These are phyloP conservation scores for Asbolus verrucosus DNA, from an alignment of 1,140 invertebrate genomes.

Conservation along the genomic window DNA sequence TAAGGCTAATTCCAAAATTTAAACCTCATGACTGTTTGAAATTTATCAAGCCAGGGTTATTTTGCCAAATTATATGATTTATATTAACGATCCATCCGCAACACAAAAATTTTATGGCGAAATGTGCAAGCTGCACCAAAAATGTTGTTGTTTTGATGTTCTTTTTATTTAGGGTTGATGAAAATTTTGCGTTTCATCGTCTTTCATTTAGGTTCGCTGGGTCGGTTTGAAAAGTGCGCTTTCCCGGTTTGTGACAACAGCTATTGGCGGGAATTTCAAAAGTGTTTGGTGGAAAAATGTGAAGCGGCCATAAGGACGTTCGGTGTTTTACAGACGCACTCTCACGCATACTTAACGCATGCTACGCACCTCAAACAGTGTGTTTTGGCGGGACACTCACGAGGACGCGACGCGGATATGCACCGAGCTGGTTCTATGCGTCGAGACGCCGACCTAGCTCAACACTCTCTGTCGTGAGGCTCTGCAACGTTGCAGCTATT, in stretches of 20 bases:
- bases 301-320: not conserved
- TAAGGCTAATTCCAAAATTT: too few relatives aligned
- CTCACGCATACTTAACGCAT: slow-evolving; percentile 18
- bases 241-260: not conserved
- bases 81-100: too few relatives aligned
- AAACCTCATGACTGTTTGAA: too few relatives aligned
- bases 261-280: slow-evolving; percentile 25
- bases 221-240: slow-evolving; percentile 13
- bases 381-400: slow-evolving; percentile 47
- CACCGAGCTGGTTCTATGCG: slow-evolving; percentile 49
- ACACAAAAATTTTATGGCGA: too few relatives aligned
- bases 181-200: too few relatives aligned
- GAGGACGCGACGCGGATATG: slow-evolving; percentile 51
- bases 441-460: slow-evolving; percentile 64
- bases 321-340: not conserved
- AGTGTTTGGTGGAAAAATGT: not conserved
- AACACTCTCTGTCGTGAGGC: slow-evolving; percentile 63
- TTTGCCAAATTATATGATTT: too few relatives aligned
- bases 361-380: slow-evolving; percentile 54
- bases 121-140: too few relatives aligned
- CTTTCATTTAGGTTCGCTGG: too few relatives aligned
- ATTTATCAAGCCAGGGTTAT: too few relatives aligned
- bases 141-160: too few relatives aligned
- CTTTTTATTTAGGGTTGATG: too few relatives aligned
- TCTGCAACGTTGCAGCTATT: slow-evolving; percentile 60